Evolutionary conservation across 2,888 invertebrate species (phyloP).

Genomic region (Drosophila gaucha): DNA sequence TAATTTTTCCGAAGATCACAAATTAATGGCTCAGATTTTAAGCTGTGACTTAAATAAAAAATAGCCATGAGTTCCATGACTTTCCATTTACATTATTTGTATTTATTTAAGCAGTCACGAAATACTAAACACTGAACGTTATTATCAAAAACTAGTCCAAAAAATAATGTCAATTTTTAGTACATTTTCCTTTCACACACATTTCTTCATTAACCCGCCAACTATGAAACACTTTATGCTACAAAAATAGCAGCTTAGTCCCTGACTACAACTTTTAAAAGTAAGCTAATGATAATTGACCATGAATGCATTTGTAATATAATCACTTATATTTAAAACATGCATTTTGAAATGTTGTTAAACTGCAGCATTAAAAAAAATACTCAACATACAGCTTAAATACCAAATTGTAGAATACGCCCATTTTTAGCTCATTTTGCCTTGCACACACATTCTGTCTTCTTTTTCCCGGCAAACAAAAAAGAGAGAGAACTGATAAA

Average conservation of each 20-base stretch:
- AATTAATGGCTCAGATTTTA: too few relatives aligned
- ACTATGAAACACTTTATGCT: background rate
- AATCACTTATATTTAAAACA: background rate
- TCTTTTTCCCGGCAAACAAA: slow-evolving; percentile 65
- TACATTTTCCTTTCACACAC: background rate
- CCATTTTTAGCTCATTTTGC: slow-evolving; percentile 42
- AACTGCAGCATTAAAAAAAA: background rate
- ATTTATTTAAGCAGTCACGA: too few relatives aligned
- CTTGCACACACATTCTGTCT: slow-evolving; percentile 47
- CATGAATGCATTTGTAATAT: fast-evolving
- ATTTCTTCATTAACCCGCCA: background rate
- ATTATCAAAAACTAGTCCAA: too few relatives aligned
- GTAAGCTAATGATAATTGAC: background rate
- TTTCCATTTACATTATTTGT: too few relatives aligned
- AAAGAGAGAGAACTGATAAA: slow-evolving; percentile 45
- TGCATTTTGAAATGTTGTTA: background rate
- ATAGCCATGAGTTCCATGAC: too few relatives aligned
- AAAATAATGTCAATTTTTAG: background rate
- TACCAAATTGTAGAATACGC: slow-evolving; percentile 3
- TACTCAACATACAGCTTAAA: background rate
- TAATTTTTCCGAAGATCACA: background rate
- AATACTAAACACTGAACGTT: too few relatives aligned
- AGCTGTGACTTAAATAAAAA: too few relatives aligned
- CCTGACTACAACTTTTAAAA: fast-evolving
- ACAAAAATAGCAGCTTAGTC: background rate